These are phyloP conservation scores for Galaxea fascicularis DNA, from an alignment of 92 coral and sea anemone genomes.

Conservation along the genomic window DNA sequence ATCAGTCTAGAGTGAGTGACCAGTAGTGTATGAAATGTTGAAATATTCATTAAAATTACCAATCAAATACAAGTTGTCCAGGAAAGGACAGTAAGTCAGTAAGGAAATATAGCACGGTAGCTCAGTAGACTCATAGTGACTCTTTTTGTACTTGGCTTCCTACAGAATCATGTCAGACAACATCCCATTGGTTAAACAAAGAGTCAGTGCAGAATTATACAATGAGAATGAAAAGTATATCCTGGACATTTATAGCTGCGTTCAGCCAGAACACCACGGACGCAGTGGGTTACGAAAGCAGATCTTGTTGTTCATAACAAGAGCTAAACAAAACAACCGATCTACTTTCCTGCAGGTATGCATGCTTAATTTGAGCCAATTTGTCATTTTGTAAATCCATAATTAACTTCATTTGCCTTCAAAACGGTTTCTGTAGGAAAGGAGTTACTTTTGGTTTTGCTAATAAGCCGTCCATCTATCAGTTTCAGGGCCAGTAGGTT, in stretches of 20 bases:
- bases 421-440: no score
- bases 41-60: no score
- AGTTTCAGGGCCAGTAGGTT: no score
- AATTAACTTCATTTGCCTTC: neutral
- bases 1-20: no score
- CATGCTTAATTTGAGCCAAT: neutral
- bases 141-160: no score
- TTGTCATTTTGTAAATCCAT: neutral
- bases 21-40: no score
- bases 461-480: no score
- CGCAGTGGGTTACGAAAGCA: neutral
- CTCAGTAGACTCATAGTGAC: no score
- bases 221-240: constrained; percentile 2
- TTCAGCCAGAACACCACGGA: neutral
- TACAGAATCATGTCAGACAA: constrained; percentile 2
- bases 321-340: neutral
- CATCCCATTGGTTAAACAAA: neutral
- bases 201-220: neutral
- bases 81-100: no score
- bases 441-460: no score
- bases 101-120: no score
- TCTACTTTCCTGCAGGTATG: constrained; percentile 17
- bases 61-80: no score
- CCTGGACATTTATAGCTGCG: neutral
- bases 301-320: constrained; percentile 5